Evolutionary conservation across 2,797 vertebrate species (phyloP).

Genomic region (Pseudomugil gertrudae): DNA sequence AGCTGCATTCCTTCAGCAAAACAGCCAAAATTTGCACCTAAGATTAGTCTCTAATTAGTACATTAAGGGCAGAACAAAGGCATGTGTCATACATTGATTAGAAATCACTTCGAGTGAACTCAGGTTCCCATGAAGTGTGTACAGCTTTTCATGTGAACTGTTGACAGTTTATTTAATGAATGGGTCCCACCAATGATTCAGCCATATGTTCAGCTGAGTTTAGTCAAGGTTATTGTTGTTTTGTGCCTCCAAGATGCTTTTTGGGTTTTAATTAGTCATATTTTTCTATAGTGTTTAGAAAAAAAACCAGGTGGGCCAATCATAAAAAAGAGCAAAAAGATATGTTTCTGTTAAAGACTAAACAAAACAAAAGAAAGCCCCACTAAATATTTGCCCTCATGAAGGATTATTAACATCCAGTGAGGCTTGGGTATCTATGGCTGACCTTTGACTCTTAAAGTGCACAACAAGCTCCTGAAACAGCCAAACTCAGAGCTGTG

Average conservation of each 20-base stretch:
- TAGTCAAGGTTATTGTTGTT: constrained; percentile 38
- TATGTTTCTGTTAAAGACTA: too few species aligned
- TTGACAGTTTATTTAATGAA: constrained; percentile 69
- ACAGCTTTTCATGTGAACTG: constrained; percentile 49
- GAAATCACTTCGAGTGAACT: constrained; percentile 49
- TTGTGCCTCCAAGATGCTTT: constrained; percentile 12
- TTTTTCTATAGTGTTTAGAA: background rate
- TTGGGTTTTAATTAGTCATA: too few species aligned
- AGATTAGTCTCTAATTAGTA: constrained; percentile 73
- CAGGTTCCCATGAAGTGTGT: constrained; percentile 33
- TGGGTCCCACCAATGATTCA: constrained; percentile 60
- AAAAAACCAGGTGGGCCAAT: background rate
- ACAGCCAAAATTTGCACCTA: constrained; percentile 60
- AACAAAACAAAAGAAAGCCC: background rate
- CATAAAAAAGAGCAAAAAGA: constrained; percentile 5
- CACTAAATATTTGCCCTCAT: constrained; percentile 38
- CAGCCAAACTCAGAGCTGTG: constrained; percentile 33
- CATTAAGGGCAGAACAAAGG: constrained; percentile 57
- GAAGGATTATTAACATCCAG: constrained; percentile 69
- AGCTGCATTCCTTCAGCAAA: constrained; percentile 48
- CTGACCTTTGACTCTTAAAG: constrained; percentile 61
- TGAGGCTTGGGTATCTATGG: constrained; percentile 59
- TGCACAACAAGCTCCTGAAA: constrained; percentile 42
- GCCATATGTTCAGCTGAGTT: constrained; percentile 57
- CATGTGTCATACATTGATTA: constrained; percentile 51